Evolutionary conservation across 2,797 vertebrate genomes (phyloP).

Genomic region (Cirrhinus mrigala): DNA sequence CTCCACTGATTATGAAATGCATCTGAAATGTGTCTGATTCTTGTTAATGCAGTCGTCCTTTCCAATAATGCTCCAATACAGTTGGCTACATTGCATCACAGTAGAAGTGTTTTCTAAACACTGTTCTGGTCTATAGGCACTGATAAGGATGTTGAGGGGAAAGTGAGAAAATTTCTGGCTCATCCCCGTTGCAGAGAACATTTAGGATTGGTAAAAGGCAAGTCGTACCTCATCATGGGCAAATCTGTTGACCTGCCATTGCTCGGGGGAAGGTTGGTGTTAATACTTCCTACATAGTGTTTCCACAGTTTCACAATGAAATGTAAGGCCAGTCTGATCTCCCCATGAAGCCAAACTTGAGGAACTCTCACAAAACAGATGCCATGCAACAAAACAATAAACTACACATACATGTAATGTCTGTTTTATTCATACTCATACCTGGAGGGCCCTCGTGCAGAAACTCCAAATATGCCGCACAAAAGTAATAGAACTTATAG

Average conservation of each 20-base stretch:
- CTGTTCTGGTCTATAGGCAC: constrained; percentile 63
- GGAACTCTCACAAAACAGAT: no score
- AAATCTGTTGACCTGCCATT: constrained; percentile 62
- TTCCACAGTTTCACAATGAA: no score
- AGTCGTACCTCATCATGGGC: constrained; percentile 78
- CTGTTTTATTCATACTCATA: no score
- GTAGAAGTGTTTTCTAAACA: background rate
- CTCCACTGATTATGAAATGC: background rate
- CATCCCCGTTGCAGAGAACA: constrained; percentile 68
- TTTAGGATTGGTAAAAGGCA: constrained; percentile 55
- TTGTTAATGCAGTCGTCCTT: background rate
- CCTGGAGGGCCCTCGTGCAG: no score
- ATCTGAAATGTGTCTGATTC: no score
- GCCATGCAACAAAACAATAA: no score
- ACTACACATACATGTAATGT: no score
- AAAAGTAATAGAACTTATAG: no score
- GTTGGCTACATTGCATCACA: background rate
- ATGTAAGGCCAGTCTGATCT: no score
- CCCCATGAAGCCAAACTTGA: no score
- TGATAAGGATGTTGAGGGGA: constrained; percentile 58
- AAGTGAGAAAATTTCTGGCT: constrained; percentile 67
- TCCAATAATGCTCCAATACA: no score
- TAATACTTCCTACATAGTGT: background rate
- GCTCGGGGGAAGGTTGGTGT: constrained; percentile 29
- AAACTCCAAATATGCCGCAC: no score